Evolutionary conservation across 1,140 invertebrate genomes (phyloP), one percentile per base, ranked within the genome.

Genomic region (Triops cancriformis): DNA sequence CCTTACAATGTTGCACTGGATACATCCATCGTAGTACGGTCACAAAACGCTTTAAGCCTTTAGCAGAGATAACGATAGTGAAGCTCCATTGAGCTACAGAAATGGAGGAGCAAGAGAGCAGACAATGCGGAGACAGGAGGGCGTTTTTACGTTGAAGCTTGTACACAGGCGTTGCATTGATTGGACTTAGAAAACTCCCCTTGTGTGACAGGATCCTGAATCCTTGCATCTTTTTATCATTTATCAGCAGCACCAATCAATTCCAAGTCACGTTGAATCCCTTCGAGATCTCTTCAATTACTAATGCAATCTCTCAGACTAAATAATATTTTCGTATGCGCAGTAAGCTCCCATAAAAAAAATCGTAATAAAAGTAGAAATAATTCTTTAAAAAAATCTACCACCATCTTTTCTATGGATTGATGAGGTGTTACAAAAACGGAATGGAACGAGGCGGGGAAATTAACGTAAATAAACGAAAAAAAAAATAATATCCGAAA

Each of bases 281-380:
- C 51, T 64, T 64, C 51, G 51, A 64, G 51, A 64, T 64, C 51
- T 64, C 51, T 64, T 64, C 51, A 64, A 64, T n/a, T 64, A 37
- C 31, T 37, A 37, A 37, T 37, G 31, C 23, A 64, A 64, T 23
- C 23, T 23, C 23, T 14, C 51, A 23, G 9, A 64, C 51, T 64
- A 45, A 45, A 45, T 9, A 1, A 12, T 45, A n/a, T 64, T 64
- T 64, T 64, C 51, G 51, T n/a, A 64, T 64, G 51, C 51, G 23
- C 51, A n/a, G 51, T 23, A 64, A 64, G 51, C 51, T 64, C 51
- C 51, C 10, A 18, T 64, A n/a, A 64, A 64, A 45, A 64, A 64
- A 64, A 64, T 64, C 51, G 5, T 23, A 9, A 64, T 23, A 64
- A 64, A 37, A 37, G 31, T 37, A 37, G 2, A 2, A 37, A 37